phyloP scores from a whole-genome alignment of 2,113 vertebrate genomes.

The Lonchura striata region DNA sequence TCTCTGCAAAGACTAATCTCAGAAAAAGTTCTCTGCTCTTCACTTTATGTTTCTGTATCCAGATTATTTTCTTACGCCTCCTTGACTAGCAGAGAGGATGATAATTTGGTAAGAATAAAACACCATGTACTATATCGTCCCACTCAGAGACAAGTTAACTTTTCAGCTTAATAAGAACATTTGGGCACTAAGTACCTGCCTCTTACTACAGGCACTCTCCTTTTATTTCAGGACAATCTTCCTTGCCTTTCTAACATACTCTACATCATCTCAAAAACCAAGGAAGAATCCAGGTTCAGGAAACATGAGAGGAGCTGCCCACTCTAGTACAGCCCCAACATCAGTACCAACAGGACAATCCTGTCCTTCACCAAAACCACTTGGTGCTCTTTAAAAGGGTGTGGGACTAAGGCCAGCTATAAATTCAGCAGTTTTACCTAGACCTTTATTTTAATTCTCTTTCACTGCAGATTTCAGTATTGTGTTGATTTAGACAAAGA shows the following conservation, averaged over 20 bases:
- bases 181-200: neutral
- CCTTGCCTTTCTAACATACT: neutral
- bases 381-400: neutral
- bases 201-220: neutral
- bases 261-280: neutral
- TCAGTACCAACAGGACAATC: neutral
- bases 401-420: neutral
- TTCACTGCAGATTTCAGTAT: neutral
- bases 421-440: neutral
- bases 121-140: neutral
- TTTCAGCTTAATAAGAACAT: neutral
- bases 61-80: neutral
- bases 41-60: neutral
- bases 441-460: neutral
- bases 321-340: neutral
- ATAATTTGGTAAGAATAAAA: neutral
- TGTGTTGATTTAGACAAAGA: neutral
- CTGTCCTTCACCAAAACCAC: neutral
- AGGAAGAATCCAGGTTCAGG: neutral
- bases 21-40: neutral
- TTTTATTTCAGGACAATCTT: neutral
- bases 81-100: neutral
- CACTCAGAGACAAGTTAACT: neutral
- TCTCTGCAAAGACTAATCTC: neutral
- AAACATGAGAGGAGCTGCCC: neutral